Percentiles rank a stretch among this genome's conserved stretches.
Evolutionary conservation across 2,888 invertebrate genomes (phyloP).

Genomic region (Stramonita haemastoma): DNA sequence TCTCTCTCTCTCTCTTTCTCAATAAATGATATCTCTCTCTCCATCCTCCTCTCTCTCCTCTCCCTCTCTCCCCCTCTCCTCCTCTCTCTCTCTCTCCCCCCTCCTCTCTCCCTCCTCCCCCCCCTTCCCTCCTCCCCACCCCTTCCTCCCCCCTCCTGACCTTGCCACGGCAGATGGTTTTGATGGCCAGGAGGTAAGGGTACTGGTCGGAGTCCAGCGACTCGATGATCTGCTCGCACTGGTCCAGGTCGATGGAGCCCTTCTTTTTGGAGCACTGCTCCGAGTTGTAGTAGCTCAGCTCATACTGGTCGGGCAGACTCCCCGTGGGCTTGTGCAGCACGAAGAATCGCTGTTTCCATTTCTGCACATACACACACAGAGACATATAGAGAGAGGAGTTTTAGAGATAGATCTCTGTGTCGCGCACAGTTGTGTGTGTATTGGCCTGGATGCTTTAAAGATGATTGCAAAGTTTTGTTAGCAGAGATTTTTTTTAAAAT

Average conservation of each 20-base stretch:
- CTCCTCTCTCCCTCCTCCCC: not conserved
- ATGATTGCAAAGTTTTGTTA: too few relatives aligned
- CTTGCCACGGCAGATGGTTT: slow-evolving; percentile 76
- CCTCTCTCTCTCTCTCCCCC: not conserved
- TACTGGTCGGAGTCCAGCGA: slow-evolving; percentile 72
- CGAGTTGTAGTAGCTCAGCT: slow-evolving; percentile 95
- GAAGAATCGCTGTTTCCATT: slow-evolving; percentile 97
- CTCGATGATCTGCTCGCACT: slow-evolving; percentile 91
- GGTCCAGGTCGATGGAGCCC: slow-evolving; percentile 88
- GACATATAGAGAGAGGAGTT: too few relatives aligned
- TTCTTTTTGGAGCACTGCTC: slow-evolving; percentile 71
- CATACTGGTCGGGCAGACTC: slow-evolving; percentile 94
- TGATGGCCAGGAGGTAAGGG: slow-evolving; percentile 71
- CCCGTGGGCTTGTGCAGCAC: slow-evolving; percentile 90
- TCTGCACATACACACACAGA: slow-evolving; percentile 80
- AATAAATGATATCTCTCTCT: not conserved
- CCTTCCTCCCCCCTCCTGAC: slow-evolving; percentile 20
- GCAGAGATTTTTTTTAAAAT: too few relatives aligned
- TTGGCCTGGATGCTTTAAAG: too few relatives aligned
- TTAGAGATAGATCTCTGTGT: too few relatives aligned
- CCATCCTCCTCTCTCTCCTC: not conserved
- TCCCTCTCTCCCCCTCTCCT: slow-evolving; percentile 70
- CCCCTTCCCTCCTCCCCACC: not conserved
- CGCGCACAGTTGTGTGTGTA: too few relatives aligned
- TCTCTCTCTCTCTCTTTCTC: not conserved